A percentile compares a stretch with the other conserved stretches of the same genome.
Evolutionary conservation across 2,888 invertebrate genomes (phyloP).

Genomic region (Andrena bucephala): DNA sequence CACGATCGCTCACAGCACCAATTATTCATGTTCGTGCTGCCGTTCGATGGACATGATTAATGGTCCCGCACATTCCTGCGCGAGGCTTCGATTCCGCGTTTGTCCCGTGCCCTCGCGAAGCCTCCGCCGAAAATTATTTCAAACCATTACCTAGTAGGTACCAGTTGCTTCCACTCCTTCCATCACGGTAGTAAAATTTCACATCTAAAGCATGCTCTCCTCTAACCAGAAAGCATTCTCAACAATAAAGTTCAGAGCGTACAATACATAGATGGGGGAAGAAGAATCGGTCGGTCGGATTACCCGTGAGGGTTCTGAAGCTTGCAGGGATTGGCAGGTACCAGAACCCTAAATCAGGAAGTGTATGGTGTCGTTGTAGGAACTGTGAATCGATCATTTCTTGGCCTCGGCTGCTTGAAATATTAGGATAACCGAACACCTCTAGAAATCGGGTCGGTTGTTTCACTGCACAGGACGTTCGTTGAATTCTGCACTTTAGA

Average conservation of each 20-base stretch:
- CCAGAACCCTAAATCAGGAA: slow-evolving; percentile 3
- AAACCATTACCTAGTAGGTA: neutral
- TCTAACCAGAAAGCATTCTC: neutral
- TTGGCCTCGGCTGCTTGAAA: neutral
- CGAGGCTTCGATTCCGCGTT: slow-evolving; percentile 46
- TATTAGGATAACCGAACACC: neutral
- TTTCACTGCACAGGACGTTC: neutral
- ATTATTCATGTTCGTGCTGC: slow-evolving; percentile 69
- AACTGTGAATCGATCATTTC: neutral
- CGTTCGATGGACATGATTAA: slow-evolving; percentile 66
- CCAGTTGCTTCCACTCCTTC: neutral
- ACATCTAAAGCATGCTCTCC: neutral
- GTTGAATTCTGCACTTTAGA: no score
- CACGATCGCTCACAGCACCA: slow-evolving; percentile 51
- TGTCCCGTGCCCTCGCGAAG: neutral
- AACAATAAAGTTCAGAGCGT: no score
- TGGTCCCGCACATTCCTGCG: slow-evolving; percentile 46
- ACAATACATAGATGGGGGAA: neutral
- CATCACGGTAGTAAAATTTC: neutral
- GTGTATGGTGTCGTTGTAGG: slow-evolving; percentile 7
- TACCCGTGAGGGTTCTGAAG: neutral
- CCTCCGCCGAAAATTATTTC: slow-evolving; percentile 1
- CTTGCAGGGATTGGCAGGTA: slow-evolving; percentile 8
- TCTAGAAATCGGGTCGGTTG: neutral
- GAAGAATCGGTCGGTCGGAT: neutral